Conservation (phyloP, 2,797 vertebrate genomes). For the Cottoperca gobio region DNA sequence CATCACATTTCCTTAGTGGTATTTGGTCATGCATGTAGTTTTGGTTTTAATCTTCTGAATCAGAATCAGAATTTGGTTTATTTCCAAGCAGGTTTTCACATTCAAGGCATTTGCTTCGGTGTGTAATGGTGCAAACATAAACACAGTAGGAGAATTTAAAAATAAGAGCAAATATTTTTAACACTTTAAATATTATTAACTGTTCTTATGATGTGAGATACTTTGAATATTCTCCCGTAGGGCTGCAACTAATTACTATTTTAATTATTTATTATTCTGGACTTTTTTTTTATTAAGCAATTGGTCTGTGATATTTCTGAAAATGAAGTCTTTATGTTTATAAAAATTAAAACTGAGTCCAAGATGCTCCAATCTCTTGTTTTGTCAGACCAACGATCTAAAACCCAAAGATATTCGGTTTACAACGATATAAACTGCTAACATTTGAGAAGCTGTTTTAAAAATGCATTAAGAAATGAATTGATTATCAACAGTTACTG, state of each 20-base stretch:
- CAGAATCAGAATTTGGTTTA: no score
- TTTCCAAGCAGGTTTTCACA: no score
- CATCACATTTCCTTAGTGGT: not conserved
- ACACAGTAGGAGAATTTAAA: no score
- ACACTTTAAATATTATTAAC: no score
- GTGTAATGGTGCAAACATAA: no score
- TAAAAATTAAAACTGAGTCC: no score
- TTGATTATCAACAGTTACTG: not conserved
- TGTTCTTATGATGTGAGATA: no score
- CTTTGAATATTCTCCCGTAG: not conserved
- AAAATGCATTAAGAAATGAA: not conserved
- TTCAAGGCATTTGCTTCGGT: no score
- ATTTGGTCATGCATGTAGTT: not conserved
- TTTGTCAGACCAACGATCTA: not conserved
- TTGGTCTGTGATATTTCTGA: not conserved
- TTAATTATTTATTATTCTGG: not conserved
- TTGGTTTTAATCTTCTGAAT: no score
- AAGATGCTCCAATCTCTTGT: no score
- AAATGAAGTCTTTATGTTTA: no score
- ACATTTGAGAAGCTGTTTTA: not conserved
- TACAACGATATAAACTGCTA: not conserved
- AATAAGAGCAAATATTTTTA: no score
- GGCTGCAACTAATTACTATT: not conserved
- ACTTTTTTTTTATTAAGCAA: not conserved
- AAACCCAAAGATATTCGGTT: not conserved